Conservation (phyloP, 2,113 vertebrate genomes). For the Seriola quinqueradiata region DNA sequence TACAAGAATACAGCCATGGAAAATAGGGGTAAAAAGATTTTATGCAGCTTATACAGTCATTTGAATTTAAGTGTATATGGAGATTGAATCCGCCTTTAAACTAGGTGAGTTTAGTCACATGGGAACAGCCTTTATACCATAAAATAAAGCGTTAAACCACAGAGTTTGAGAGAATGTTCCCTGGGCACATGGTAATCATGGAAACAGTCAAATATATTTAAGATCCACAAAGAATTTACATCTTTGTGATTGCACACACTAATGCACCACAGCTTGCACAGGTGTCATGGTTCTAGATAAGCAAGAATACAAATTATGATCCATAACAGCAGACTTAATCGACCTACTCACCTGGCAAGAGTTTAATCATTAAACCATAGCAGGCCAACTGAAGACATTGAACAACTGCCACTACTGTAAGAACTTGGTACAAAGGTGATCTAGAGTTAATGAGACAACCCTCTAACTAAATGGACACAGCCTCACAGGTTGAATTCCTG, state of each 20-base stretch:
- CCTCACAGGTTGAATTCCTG: background rate
- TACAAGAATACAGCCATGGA: background rate
- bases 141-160: background rate
- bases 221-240: background rate
- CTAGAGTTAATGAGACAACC: background rate
- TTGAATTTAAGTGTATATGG: background rate
- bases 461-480: background rate
- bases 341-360: background rate
- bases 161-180: background rate
- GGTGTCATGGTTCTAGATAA: background rate
- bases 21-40: too few relatives aligned
- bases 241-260: too few relatives aligned
- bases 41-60: background rate
- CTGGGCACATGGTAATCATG: background rate
- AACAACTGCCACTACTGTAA: background rate
- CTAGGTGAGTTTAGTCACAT: background rate
- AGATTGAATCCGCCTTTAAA: background rate
- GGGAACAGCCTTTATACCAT: too few relatives aligned
- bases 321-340: background rate
- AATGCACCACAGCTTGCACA: background rate
- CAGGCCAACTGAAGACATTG: background rate
- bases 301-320: background rate
- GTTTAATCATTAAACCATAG: conserved; percentile 39
- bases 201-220: background rate
- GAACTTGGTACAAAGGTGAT: background rate